Evolutionary conservation across 1,140 invertebrate species (phyloP).

Genomic region (Dinothrombium tinctorium): DNA sequence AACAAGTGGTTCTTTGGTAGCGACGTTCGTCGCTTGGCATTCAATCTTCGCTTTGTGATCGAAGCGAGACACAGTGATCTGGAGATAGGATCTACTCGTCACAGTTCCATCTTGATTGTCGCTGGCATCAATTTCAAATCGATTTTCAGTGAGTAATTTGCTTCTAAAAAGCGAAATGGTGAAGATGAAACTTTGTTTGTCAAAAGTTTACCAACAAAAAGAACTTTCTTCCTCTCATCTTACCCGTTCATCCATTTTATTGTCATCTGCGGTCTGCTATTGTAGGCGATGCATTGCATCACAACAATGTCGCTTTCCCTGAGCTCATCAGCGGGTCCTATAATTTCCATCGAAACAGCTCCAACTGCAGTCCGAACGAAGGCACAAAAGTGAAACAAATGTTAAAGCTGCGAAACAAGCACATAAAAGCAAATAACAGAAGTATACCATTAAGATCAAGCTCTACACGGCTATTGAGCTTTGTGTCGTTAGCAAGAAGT

Average conservation of each 20-base stretch:
- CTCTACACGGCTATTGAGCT: slow-evolving; percentile 36
- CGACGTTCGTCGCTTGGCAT: slow-evolving; percentile 15
- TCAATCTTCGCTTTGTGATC: slow-evolving; percentile 15
- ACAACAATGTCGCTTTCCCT: slow-evolving; percentile 10
- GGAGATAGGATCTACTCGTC: slow-evolving; percentile 6
- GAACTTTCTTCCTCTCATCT: background rate
- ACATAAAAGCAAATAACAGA: background rate
- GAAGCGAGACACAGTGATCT: slow-evolving; percentile 12
- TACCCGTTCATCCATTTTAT: slow-evolving; percentile 12
- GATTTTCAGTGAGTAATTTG: no score
- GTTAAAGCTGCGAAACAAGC: background rate
- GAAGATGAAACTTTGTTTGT: no score
- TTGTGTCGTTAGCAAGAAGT: slow-evolving; percentile 22
- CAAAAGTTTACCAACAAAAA: no score
- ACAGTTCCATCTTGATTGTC: slow-evolving; percentile 10
- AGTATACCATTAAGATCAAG: slow-evolving; percentile 55
- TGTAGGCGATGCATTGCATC: slow-evolving; percentile 10
- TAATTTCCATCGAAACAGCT: slow-evolving; percentile 5
- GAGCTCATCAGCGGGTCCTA: slow-evolving; percentile 7
- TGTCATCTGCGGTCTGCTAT: slow-evolving; percentile 7
- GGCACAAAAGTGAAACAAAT: no score
- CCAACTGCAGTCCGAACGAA: no score
- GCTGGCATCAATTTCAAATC: no score
- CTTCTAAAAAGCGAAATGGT: no score
- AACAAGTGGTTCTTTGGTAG: slow-evolving; percentile 11